Conservation (phyloP, 2,888 invertebrate species). For the Actias luna region DNA sequence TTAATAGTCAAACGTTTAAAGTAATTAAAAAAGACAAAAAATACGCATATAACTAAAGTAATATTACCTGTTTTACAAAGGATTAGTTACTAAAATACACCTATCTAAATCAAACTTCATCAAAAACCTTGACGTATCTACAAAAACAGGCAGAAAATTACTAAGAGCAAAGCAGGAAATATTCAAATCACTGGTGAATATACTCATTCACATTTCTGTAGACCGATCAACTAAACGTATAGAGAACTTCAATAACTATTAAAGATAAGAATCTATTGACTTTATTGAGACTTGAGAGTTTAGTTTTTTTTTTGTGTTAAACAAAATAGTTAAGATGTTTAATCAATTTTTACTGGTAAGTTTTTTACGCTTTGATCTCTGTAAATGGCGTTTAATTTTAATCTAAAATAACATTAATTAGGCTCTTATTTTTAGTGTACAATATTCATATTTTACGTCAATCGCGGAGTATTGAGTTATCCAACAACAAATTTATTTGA, state of each 20-base stretch:
- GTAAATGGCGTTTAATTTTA: not conserved
- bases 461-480: not conserved
- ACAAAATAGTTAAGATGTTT: constrained; percentile 1
- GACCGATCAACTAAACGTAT: constrained; percentile 18
- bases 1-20: no score
- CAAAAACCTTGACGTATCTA: not conserved
- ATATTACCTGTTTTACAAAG: not conserved
- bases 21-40: no score
- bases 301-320: not conserved
- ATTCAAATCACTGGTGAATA: constrained; percentile 3
- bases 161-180: constrained; percentile 17
- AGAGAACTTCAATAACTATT: not conserved
- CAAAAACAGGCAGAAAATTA: constrained; percentile 12
- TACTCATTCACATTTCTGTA: constrained; percentile 18
- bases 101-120: not conserved
- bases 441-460: not conserved
- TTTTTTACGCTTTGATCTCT: not conserved
- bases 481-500: not conserved
- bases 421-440: not conserved
- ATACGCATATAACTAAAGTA: no score
- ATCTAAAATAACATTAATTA: not conserved
- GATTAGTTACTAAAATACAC: not conserved
- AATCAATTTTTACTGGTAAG: not conserved
- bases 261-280: not conserved
- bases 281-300: not conserved